These are phyloP conservation scores for Erannis defoliaria DNA, from an alignment of 2,888 invertebrate genomes.

Conservation along the genomic window DNA sequence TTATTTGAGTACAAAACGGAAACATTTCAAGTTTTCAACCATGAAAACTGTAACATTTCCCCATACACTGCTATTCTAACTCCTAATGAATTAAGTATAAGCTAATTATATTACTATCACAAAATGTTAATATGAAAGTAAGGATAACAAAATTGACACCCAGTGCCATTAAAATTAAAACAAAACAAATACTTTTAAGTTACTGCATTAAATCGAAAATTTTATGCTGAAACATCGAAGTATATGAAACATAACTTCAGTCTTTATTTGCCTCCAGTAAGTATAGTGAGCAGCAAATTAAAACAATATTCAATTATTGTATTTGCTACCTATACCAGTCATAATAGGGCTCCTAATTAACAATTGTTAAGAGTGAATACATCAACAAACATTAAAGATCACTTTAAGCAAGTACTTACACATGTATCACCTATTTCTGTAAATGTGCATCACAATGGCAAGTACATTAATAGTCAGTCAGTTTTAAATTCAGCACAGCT, in stretches of 20 bases:
- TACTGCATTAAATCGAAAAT: slow-evolving; percentile 16
- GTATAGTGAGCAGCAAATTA: background rate
- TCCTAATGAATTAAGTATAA: slow-evolving; percentile 5
- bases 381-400: slow-evolving; percentile 4
- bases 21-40: slow-evolving; percentile 35
- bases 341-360: slow-evolving; percentile 12
- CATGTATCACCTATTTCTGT: background rate
- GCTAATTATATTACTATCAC: slow-evolving; percentile 2
- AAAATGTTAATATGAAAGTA: background rate
- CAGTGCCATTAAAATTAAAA: slow-evolving; percentile 12
- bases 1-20: slow-evolving; percentile 2
- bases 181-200: slow-evolving; percentile 3
- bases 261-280: slow-evolving; percentile 12
- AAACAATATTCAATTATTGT: slow-evolving; percentile 33
- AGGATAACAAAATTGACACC: slow-evolving; percentile 24
- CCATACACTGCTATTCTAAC: slow-evolving; percentile 17
- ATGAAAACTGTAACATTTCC: slow-evolving; percentile 41
- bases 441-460: background rate
- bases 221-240: slow-evolving; percentile 16
- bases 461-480: background rate
- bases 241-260: slow-evolving; percentile 12
- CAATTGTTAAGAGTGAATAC: slow-evolving; percentile 17
- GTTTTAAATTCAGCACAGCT: slow-evolving; percentile 3
- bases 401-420: background rate
- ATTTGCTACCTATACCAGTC: background rate